Base-by-base conservation (phyloP, 2,797 vertebrate genomes). In the Ateles fusciceps region DNA sequence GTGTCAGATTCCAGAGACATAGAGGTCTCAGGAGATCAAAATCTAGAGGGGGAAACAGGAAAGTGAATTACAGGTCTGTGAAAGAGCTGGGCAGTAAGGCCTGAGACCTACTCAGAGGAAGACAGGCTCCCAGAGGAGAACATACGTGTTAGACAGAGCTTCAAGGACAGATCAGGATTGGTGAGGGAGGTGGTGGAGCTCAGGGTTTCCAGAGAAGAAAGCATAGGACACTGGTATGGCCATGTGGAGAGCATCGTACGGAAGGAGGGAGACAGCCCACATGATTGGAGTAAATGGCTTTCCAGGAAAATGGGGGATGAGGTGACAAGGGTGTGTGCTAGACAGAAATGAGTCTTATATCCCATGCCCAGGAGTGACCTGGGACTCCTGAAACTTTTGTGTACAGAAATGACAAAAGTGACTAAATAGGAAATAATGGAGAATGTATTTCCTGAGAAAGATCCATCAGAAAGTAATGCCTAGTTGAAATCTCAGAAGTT, bases 191-290 rank as follows among this genome's bases (percentile, higher is more conserved):
- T 6, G 4, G 19, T 0, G 28, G 64, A n/a, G n/a, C 14, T 10
- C 1, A 46, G 7, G 36, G 42, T 19, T n/a, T 59, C 85, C n/a
- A 33, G 7, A n/a, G 30, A 17, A 64, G 68, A 39, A 61, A 26
- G n/a, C 17, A 57, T 2, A 80, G 15, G 11, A 26, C 36, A 15
- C 4, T 21, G 52, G 55, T 48, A 76, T 7, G 3, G 50, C 4
- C 2, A 2, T 2, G 42, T 12, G 36, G 80, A 26, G 30, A 30
- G 24, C n/a, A 39, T 8, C 6, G 30, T 4, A 2, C 0, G 4
- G 26, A 42, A 19, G 68, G 2, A 30, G 39, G 15, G 7, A 36
- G 68, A 71, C n/a, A 71, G 17, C 8, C n/a, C 33, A 36, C 68
- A 11, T 10, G n/a, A n/a, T 71, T 11, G 9, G n/a, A 36, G 19